Conservation (phyloP, 2,888 invertebrate genomes). For the Ptilodon capucinus region DNA sequence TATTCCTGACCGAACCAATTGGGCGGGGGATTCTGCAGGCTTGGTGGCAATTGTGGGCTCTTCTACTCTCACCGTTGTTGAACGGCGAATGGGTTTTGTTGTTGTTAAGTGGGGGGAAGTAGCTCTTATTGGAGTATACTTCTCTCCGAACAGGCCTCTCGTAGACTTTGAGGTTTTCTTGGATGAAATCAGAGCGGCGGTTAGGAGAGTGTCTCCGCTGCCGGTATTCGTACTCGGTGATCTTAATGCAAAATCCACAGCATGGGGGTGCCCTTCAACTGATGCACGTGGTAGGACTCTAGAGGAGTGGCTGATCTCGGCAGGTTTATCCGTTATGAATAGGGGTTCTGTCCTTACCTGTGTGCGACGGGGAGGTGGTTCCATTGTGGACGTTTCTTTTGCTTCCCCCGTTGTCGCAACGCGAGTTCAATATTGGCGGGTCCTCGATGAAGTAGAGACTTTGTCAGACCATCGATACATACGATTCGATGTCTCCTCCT, state of each 20-base stretch:
- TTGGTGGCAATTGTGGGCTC: not conserved
- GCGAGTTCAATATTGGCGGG: not conserved
- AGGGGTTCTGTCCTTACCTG: conserved; percentile 17
- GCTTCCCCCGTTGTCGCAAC: conserved; percentile 5
- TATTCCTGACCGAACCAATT: not conserved
- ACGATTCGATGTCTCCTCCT: not conserved
- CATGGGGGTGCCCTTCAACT: conserved; percentile 11
- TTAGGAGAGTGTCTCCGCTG: not conserved
- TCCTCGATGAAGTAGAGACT: not conserved
- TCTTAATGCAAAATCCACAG: conserved; percentile 13
- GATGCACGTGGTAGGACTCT: conserved; percentile 11
- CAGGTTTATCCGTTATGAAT: conserved; percentile 11
- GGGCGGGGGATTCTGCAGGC: not conserved
- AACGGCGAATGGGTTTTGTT: not conserved
- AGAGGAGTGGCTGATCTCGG: conserved; percentile 12
- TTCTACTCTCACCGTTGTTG: not conserved
- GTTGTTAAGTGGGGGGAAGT: not conserved
- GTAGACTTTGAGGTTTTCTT: conserved; percentile 9
- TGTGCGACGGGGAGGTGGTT: conserved; percentile 21
- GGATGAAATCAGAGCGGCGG: not conserved
- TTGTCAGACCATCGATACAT: not conserved
- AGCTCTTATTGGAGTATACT: not conserved
- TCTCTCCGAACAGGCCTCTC: not conserved
- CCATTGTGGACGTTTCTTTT: conserved; percentile 11
- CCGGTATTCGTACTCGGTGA: conserved; percentile 8